Conservation (phyloP, 1,140 invertebrate genomes). For the Lordiphosa mommai region DNA sequence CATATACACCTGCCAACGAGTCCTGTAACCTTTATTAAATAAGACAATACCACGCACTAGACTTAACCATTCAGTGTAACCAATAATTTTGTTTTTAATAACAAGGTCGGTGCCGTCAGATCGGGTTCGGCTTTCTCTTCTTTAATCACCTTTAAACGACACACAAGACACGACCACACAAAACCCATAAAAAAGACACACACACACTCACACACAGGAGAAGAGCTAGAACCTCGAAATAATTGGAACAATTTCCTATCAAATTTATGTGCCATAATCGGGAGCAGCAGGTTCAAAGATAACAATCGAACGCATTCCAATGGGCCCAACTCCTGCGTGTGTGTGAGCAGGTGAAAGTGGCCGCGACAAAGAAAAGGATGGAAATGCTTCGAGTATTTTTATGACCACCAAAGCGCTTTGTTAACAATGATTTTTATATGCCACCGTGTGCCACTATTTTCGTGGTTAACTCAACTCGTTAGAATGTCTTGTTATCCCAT, state of each 20-base stretch:
- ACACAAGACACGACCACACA: slow-evolving; percentile 66
- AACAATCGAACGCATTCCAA: slow-evolving; percentile 67
- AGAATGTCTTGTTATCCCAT: slow-evolving; percentile 48
- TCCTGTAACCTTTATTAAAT: slow-evolving; percentile 24
- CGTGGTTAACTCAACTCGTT: slow-evolving; percentile 70
- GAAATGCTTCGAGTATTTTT: slow-evolving; percentile 52
- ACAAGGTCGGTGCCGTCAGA: slow-evolving; percentile 38
- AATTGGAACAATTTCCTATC: slow-evolving; percentile 77
- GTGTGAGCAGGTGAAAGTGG: slow-evolving; percentile 67
- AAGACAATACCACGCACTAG: slow-evolving; percentile 26
- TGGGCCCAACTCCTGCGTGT: slow-evolving; percentile 9
- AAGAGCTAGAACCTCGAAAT: slow-evolving; percentile 46
- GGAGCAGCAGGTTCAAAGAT: slow-evolving; percentile 76
- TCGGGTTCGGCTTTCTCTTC: slow-evolving; percentile 30
- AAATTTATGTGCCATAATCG: slow-evolving; percentile 77
- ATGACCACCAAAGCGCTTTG: slow-evolving; percentile 71
- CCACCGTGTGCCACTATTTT: slow-evolving; percentile 47
- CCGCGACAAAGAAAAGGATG: slow-evolving; percentile 44
- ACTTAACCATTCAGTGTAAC: slow-evolving; percentile 14
- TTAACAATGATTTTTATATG: slow-evolving; percentile 72
- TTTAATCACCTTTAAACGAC: slow-evolving; percentile 71
- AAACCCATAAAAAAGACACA: slow-evolving; percentile 69
- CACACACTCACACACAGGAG: slow-evolving; percentile 10
- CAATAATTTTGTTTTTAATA: slow-evolving; percentile 67
- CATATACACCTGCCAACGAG: slow-evolving; percentile 38